Percentiles rank a stretch among this genome's conserved stretches.
Evolutionary conservation across 2,797 vertebrate genomes (phyloP).

Genomic region (Kryptopterus vitreolus): DNA sequence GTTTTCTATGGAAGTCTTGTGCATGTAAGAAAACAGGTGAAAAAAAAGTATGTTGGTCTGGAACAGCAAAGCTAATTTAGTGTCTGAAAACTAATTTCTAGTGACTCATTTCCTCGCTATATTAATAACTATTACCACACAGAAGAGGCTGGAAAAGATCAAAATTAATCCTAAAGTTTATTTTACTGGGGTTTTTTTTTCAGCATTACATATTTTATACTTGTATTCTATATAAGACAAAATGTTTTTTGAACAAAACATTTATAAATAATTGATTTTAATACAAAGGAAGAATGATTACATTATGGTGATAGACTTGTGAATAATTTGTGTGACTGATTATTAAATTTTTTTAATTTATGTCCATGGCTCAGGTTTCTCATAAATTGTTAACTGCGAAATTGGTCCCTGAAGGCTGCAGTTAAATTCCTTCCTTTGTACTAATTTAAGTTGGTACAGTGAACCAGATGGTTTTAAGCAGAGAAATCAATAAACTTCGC

Average conservation of each 20-base stretch:
- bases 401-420: background rate
- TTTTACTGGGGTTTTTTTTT: background rate
- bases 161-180: too few species aligned
- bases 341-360: background rate
- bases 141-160: constrained; percentile 4
- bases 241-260: background rate
- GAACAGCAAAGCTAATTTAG: background rate
- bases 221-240: background rate
- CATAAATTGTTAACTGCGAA: background rate
- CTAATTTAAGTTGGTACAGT: background rate
- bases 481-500: background rate
- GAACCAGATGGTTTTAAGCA: background rate
- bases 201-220: background rate
- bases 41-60: background rate
- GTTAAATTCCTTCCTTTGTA: background rate
- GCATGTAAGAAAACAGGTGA: background rate
- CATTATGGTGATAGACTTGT: background rate
- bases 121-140: background rate
- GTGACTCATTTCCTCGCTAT: background rate
- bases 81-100: background rate
- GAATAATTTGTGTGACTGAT: background rate
- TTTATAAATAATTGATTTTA: background rate
- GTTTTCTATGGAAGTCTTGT: background rate
- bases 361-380: background rate
- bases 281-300: background rate